A percentile compares a stretch with the other conserved stretches of the same genome.
Evolutionary conservation across 2,113 vertebrate species (phyloP).

Genomic region (Xerus inauris): DNA sequence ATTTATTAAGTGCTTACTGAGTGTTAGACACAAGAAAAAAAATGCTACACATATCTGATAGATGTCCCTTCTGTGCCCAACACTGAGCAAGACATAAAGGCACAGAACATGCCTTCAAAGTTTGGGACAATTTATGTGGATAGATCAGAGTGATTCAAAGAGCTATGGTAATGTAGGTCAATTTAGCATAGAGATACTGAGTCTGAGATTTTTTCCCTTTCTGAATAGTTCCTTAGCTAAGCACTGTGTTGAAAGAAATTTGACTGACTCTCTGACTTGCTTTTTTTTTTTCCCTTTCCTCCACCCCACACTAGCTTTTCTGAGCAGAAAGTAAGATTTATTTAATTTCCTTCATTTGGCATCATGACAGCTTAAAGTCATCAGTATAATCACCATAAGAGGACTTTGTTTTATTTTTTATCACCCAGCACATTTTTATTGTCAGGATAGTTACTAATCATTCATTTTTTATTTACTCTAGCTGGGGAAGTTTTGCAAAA

Average conservation of each 20-base stretch:
- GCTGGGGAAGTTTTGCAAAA: conserved; percentile 67
- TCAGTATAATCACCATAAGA: conserved; percentile 57
- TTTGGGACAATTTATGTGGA: background rate
- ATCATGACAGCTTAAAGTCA: conserved; percentile 36
- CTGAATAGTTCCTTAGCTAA: background rate
- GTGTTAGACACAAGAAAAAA: background rate
- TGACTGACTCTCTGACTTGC: background rate
- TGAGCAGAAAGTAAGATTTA: conserved; percentile 39
- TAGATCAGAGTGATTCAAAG: background rate
- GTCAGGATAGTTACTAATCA: conserved; percentile 70
- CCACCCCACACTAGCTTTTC: background rate
- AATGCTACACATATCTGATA: background rate
- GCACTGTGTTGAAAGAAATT: background rate
- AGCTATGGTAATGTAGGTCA: background rate
- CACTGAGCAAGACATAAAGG: background rate
- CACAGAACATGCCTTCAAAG: background rate
- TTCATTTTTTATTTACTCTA: conserved; percentile 77
- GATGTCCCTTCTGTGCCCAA: background rate
- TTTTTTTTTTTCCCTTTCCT: background rate
- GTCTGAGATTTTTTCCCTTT: background rate
- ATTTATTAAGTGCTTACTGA: background rate
- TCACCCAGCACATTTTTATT: conserved; percentile 76
- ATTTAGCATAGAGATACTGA: background rate
- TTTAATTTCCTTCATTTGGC: conserved; percentile 45
- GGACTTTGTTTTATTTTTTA: conserved; percentile 75